Evolutionary conservation across 30 jellyfish, hydroid and myxozoan genomes (phyloP), one percentile per base, ranked within the genome.

Genomic region (Mastigias papua): DNA sequence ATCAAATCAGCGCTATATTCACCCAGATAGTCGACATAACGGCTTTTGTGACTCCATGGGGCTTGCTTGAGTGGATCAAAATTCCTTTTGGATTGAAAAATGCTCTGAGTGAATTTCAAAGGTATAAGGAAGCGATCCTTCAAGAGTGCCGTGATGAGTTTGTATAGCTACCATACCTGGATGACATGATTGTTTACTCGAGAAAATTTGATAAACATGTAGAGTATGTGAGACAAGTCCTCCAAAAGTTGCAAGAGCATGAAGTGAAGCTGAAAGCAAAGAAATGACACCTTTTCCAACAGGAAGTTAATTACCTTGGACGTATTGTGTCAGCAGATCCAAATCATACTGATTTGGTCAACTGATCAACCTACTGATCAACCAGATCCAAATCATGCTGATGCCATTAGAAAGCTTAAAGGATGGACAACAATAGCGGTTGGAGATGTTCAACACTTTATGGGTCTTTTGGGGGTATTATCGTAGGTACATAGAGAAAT

Each of bases 301-400:
- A 71, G 23, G 93, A 84, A 34, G 93, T 84, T 32, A 68, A 57
- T 16, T 84, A 84, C 70, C 80, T 84, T 30, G 93, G 93, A 48
- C 79, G 88, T 17, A 69, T 84, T 19, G 93, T 84, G 20, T 46
- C 79, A 9, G 70, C 70, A 69, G 73, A 54, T 1, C 88, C 88
- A 33, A 66, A 82, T 27, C 82, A 49, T 21, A 74, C 75, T 4
- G 70, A 58, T 58, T n/a, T n/a, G n/a, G 15, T 19, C 19, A 48
- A 48, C n/a, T n/a, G n/a, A n/a, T n/a, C n/a, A n/a, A n/a, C n/a
- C n/a, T n/a, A n/a, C n/a, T n/a, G n/a, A 48, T 48, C 10, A 48
- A 48, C 69, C 69, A 4, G 90, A 79, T 20, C 82, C 82, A 60
- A 63, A 37, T 19, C 42, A 46, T 22, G 26, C 90, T 57, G 90